phyloP scores from a whole-genome alignment of 1,140 invertebrate species.

The Pantala flavescens region DNA sequence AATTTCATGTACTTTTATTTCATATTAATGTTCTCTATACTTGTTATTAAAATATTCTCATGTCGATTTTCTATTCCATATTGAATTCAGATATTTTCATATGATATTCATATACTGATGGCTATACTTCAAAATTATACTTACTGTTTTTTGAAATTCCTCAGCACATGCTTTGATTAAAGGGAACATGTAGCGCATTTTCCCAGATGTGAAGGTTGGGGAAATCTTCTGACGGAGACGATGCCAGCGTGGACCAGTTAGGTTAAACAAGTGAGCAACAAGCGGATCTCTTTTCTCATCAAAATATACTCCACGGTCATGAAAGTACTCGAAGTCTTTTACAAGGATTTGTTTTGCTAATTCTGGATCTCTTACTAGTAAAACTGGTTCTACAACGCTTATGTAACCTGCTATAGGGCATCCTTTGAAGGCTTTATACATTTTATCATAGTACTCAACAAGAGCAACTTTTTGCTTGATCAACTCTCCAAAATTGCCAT shows the following conservation, averaged over 20 bases:
- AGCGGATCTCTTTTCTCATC: conserved; percentile 38
- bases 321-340: conserved; percentile 36
- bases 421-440: conserved; percentile 17
- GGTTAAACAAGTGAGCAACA: conserved; percentile 30
- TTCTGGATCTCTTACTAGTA: conserved; percentile 36
- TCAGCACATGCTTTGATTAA: conserved; percentile 34
- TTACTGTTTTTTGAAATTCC: conserved; percentile 27
- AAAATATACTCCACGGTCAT: conserved; percentile 34
- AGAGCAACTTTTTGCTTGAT: conserved; percentile 27
- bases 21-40: no score
- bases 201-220: conserved; percentile 46
- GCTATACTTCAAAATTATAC: no score
- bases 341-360: conserved; percentile 36
- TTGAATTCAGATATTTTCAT: no score
- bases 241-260: conserved; percentile 41
- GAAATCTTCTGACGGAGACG: conserved; percentile 42
- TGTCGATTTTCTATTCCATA: no score
- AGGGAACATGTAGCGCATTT: conserved; percentile 46
- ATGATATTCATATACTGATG: no score
- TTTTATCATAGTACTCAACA: conserved; percentile 20
- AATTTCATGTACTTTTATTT: no score
- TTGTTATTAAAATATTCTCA: no score
- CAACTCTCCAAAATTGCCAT: conserved; percentile 29
- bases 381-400: conserved; percentile 14
- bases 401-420: conserved; percentile 26